Base-by-base conservation (phyloP, 1,140 invertebrate genomes). In the Antheraea mylitta region DNA sequence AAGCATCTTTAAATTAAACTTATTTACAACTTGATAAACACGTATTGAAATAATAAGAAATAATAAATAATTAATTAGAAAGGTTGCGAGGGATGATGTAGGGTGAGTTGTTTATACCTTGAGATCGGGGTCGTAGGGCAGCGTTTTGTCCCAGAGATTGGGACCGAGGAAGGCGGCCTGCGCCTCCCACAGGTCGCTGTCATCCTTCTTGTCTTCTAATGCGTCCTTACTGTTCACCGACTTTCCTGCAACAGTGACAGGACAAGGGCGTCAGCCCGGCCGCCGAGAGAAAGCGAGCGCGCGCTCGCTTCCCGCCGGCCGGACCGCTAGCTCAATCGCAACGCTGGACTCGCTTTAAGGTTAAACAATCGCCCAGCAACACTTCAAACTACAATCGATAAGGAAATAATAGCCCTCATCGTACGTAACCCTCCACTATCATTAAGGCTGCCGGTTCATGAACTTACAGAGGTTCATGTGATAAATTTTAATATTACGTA, bases 121-220 rank as follows among this genome's bases (percentile, higher is more conserved):
- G 94, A 99, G 97, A 94, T 98, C 97, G 88, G 96, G 95, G 93
- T 98, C 96, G 85, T 97, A 98, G 77, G 96, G 96, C 78, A 96
- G 91, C 73, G 96, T 97, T 93, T 98, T 98, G 92, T 98, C 97
- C 98, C 98, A 99, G 37, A 99, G 93, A 88, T 97, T 98, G 60
- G 98, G 98, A 60, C 98, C 98, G 69, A 99, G 94, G 93, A 98
- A 98, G 81, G 98, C 98, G 65, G 97, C 96, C 86, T 98, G 97
- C 78, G 96, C 96, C 93, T 98, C 97, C 97, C 97, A 97, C 68
- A 97, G 93, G 89, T 97, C 97, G 74, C 93, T 96, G 83, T 97
- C 96, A 82, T 97, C 96, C 88, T 97, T 96, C 90, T 96, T 97
- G 86, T 96, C 96, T 81, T 97, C 96, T 67, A 93, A 91, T 72